Evolutionary conservation across 1,140 invertebrate species (phyloP), one percentile per base, ranked within the genome.

Genomic region (Rhynchophorus ferrugineus): DNA sequence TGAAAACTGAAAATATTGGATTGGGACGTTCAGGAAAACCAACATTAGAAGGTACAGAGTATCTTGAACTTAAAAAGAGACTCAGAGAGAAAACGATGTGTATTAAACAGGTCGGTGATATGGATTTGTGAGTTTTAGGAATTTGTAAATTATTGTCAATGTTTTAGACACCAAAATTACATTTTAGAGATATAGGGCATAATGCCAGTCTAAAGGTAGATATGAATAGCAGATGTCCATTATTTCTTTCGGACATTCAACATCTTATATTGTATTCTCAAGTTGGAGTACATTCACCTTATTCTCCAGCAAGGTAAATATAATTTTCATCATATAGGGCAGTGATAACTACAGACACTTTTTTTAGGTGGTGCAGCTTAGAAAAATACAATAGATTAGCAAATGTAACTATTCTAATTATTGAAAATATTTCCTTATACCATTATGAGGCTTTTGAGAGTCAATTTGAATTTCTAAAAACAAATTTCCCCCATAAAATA

Each of bases 211-310:
- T 86, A 50, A 65, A 68, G 37, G 64, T 71, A 19, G 65, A 74
- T 21, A 57, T 66, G 20, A 66, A 77, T 42, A 71, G 78, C 39
- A 74, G 86, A 56, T 77, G 84, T 38, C 89, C 90, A 6, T 73
- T 95, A 55, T 84, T 88, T 64, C 71, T 91, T 0, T 81, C 80
- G 34, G 90, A 94, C 68, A 67, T 93, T 47, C 89, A 92, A 67
- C 81, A 91, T 72, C 72, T 94, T 41, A 62, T 93, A 3, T 69
- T 92, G 60, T 84, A 83, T 67, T 84, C 87, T 1, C 67, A 90
- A 46, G 71, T 87, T 39, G 84, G 83, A 3, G 78, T 84, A 58
- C 69, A 81, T 24, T 81, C 84, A 37, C 80, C 83, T 16, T 82
- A 82, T 49, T 65, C 72, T 36, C 78, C 83, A 13, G 72, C 77